Percentiles rank a stretch among this genome's conserved stretches.
phyloP scores from a whole-genome alignment of 2,113 vertebrate species.

The Chinchilla lanigera region DNA sequence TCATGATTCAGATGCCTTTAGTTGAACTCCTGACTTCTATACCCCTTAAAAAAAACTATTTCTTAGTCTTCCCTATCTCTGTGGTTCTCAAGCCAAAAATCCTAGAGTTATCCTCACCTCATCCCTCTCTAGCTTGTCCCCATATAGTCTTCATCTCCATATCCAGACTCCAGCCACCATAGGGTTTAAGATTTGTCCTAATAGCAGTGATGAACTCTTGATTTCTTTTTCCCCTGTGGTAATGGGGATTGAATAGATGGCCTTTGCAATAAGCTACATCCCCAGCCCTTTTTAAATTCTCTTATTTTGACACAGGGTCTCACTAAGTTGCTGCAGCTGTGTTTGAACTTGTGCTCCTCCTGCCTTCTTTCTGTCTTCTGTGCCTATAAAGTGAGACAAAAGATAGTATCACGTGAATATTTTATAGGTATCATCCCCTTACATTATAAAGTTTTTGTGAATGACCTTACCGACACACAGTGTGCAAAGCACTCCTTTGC shows the following conservation, averaged over 20 bases:
- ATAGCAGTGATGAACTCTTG: background rate
- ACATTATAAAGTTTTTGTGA: background rate
- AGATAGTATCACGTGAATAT: background rate
- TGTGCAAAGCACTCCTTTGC: background rate
- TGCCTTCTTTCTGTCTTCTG: background rate
- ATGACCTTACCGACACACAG: background rate
- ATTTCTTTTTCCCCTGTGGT: too few species aligned
- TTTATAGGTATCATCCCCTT: background rate
- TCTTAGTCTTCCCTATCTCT: background rate
- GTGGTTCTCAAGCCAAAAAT: background rate
- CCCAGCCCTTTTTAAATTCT: background rate
- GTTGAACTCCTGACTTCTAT: background rate
- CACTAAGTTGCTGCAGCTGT: background rate
- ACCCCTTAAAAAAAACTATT: background rate
- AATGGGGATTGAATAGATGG: background rate
- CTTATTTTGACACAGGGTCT: background rate
- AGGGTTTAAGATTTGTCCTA: background rate
- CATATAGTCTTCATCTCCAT: background rate
- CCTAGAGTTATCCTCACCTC: background rate
- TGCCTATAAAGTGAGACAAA: background rate
- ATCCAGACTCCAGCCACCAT: background rate
- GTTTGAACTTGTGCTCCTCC: background rate
- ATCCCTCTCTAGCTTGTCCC: background rate
- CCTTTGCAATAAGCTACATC: background rate
- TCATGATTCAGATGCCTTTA: background rate